Percentiles rank a stretch among this genome's conserved stretches.
These are phyloP conservation scores for Zingel zingel DNA, from an alignment of 2,113 vertebrate species.

Conservation along the genomic window DNA sequence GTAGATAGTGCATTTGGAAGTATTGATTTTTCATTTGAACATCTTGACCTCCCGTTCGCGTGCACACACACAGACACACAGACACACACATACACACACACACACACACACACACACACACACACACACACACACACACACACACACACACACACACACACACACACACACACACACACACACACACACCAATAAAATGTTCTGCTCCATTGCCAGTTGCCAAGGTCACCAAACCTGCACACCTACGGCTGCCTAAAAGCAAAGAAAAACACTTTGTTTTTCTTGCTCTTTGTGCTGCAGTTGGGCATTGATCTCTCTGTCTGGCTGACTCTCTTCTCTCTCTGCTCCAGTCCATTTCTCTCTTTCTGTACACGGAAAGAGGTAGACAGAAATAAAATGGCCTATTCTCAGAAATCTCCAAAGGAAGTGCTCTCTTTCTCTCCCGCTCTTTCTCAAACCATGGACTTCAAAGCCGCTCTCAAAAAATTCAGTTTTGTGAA, in stretches of 20 bases:
- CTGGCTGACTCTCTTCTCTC: slow-evolving; percentile 28
- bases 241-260: slow-evolving; percentile 33
- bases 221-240: slow-evolving; percentile 66
- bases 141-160: slow-evolving; percentile 18
- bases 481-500: slow-evolving; percentile 54
- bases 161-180: slow-evolving; percentile 13
- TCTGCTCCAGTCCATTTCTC: slow-evolving; percentile 49
- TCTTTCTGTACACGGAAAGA: slow-evolving; percentile 14
- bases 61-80: not conserved
- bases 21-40: slow-evolving; percentile 28
- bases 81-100: no score
- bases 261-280: slow-evolving; percentile 58
- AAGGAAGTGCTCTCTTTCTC: slow-evolving; percentile 30
- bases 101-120: slow-evolving; percentile 20
- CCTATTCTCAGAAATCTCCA: slow-evolving; percentile 60
- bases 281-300: slow-evolving; percentile 45
- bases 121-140: slow-evolving; percentile 1
- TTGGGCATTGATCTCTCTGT: slow-evolving; percentile 59
- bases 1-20: not conserved
- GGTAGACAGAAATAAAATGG: slow-evolving; percentile 56
- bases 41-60: slow-evolving; percentile 3
- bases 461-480: slow-evolving; percentile 51
- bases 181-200: slow-evolving; percentile 38
- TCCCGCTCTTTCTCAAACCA: slow-evolving; percentile 18
- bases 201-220: slow-evolving; percentile 42